phyloP scores from a whole-genome alignment of 2,888 invertebrate species.

The Himalopsyche tibetana region DNA sequence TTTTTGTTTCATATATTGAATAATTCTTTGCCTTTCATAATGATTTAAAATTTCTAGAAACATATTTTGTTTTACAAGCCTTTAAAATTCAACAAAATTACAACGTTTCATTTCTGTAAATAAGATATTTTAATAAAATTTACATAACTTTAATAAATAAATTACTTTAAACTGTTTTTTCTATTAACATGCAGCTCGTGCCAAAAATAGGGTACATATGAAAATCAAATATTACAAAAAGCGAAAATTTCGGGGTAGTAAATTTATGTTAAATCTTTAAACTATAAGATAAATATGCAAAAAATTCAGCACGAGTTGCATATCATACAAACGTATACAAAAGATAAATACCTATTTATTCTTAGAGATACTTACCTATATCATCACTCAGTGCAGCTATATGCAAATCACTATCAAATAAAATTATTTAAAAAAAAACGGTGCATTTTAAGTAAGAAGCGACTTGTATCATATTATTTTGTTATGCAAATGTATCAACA shows the following conservation, averaged over 20 bases:
- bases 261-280: conserved; percentile 57
- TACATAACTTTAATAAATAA: too few species aligned
- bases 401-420: conserved; percentile 51
- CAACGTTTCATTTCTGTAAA: too few species aligned
- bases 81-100: too few species aligned
- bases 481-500: too few species aligned
- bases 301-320: conserved; percentile 61
- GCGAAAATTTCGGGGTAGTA: conserved; percentile 29
- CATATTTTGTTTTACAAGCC: too few species aligned
- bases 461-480: background rate
- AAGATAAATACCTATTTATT: conserved; percentile 50
- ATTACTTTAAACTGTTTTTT: background rate
- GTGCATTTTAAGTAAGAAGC: background rate
- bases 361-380: background rate
- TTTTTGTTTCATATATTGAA: too few species aligned
- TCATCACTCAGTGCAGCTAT: conserved; percentile 50
- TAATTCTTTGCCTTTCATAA: too few species aligned
- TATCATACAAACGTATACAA: conserved; percentile 47
- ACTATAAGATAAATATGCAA: conserved; percentile 49
- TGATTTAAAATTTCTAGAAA: too few species aligned
- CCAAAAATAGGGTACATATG: conserved; percentile 50
- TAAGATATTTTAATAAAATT: too few species aligned
- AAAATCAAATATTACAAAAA: conserved; percentile 32
- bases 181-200: conserved; percentile 49
- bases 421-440: conserved; percentile 7